Conservation (phyloP, 64 coral and sea anemone species). For the Actinia tenebrosa region DNA sequence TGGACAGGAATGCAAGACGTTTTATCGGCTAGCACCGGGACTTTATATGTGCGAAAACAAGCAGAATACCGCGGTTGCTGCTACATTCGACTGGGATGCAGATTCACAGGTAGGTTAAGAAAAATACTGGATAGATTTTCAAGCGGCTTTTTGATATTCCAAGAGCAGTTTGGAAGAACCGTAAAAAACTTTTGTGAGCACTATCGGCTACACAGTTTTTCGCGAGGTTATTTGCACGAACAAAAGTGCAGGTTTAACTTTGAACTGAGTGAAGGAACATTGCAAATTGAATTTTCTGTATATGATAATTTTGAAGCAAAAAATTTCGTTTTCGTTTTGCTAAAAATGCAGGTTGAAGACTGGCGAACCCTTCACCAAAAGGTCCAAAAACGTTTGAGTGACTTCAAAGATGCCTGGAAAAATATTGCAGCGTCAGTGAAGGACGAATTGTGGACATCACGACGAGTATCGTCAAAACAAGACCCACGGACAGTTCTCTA, state of each 20-base stretch:
- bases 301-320: neutral
- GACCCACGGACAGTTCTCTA: neutral
- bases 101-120: conserved; percentile 4
- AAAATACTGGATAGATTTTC: neutral
- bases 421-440: neutral
- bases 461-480: neutral
- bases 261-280: no score
- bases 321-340: neutral
- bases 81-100: conserved; percentile 19
- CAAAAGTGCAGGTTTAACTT: no score
- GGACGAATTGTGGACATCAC: conserved; percentile 35
- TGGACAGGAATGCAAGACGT: conserved; percentile 22
- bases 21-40: conserved; percentile 4
- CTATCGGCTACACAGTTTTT: no score
- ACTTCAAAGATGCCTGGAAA: conserved; percentile 27
- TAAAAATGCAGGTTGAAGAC: neutral
- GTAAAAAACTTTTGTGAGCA: no score
- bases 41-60: conserved; percentile 36
- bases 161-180: no score
- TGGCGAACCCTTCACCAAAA: conserved; percentile 28
- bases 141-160: no score
- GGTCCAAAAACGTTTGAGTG: conserved; percentile 2
- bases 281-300: no score
- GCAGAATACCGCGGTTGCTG: neutral
- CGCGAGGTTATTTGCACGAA: no score